Base-by-base conservation (phyloP, 2,888 invertebrate genomes). In the Lutraria lutraria region DNA sequence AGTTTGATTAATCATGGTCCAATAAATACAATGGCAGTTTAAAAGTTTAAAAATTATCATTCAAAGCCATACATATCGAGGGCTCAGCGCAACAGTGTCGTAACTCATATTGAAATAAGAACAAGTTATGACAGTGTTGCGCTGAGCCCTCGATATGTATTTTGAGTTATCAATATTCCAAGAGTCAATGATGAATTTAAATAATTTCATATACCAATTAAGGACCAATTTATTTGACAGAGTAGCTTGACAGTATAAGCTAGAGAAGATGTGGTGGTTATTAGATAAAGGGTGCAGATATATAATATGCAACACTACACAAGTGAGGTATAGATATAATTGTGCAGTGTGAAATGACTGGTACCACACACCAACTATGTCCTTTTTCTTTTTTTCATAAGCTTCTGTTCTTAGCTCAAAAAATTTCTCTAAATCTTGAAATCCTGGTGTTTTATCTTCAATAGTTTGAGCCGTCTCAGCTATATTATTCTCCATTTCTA, bases 351-450 rank as follows among this genome's bases (percentile, higher is more conserved):
- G 83, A 89, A 91, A 88, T 88, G 91, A 89, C 89, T 86, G 90
- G 89, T 88, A 87, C 86, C 88, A 93, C 89, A 94, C 95, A 95
- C 95, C 94, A 92, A 95, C 95, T 93, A 95, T 94, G 90, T 93
- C 91, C 91, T 95, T 95, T 90, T 96, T 96, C 85, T 93, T 93
- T 85, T 87, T 89, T 81, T 95, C 94, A 94, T 95, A 96, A 68
- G 91, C 93, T 80, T 92, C 91, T 79, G 94, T 93, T 88, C 94
- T 93, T 25, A 94, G 92, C 25, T 95, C 92, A 93, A 94, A 95
- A 63, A 90, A 86, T 85, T 89, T 89, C 88, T 95, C 95, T 54
- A 95, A 90, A 21, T 95, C 93, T 86, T 94, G 88, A 93, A 95
- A 96, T n/a, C 85, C 89, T 82, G 95, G 95, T 12, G 93, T 94